Conservation (phyloP, 2,888 invertebrate species). For the Apamea epomidion region DNA sequence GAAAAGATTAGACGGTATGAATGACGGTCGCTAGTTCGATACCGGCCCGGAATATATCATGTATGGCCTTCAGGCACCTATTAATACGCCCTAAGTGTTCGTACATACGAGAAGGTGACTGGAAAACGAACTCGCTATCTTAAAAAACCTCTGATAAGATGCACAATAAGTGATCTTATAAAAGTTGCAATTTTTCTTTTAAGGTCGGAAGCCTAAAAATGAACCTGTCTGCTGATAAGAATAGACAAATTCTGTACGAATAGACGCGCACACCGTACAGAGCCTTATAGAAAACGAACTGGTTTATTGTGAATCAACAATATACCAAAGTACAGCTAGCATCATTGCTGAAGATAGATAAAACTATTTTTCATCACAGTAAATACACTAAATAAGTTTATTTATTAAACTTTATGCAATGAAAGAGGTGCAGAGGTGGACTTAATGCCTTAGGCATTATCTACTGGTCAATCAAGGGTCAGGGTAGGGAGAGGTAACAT, state of each 20-base stretch:
- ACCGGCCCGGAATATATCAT: neutral
- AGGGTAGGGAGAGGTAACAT: neutral
- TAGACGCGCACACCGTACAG: neutral
- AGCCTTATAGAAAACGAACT: neutral
- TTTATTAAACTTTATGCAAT: neutral
- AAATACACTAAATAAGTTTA: neutral
- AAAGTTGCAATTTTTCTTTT: neutral
- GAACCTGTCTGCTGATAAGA: neutral
- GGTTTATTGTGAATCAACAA: neutral
- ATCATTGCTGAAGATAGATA: too few relatives aligned
- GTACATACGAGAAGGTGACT: neutral
- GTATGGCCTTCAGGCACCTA: neutral
- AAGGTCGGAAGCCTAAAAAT: neutral
- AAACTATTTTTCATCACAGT: neutral
- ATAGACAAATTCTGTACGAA: neutral
- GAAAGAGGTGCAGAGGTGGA: neutral
- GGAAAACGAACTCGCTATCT: neutral
- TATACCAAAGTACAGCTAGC: neutral
- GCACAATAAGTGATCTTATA: neutral
- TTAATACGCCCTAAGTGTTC: neutral
- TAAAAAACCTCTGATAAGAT: neutral
- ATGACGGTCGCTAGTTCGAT: neutral
- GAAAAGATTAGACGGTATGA: neutral
- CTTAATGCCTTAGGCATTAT: neutral
- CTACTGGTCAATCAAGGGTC: neutral